phyloP scores from a whole-genome alignment of 2,888 invertebrate genomes.

The Rhaphigaster nebulosa region DNA sequence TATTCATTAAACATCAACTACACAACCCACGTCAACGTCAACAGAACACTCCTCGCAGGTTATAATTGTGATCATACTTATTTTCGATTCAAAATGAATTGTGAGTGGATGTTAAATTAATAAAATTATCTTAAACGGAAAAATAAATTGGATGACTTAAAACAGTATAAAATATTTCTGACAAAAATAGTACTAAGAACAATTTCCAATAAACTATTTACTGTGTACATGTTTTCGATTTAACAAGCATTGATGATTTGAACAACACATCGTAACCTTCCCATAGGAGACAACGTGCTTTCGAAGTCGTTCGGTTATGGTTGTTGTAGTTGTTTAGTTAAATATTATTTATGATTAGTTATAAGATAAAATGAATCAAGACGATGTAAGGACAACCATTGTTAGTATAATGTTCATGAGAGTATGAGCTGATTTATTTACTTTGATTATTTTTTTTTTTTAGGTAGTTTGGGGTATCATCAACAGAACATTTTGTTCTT shows the following conservation, averaged over 20 bases:
- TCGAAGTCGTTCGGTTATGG: neutral
- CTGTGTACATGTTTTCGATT: neutral
- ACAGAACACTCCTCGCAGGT: slow-evolving; percentile 37
- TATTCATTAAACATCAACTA: slow-evolving; percentile 16
- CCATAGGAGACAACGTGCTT: neutral
- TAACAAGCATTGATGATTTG: neutral
- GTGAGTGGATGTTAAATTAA: neutral
- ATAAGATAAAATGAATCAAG: slow-evolving; percentile 84
- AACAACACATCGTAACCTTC: slow-evolving; percentile 7
- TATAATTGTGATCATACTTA: neutral
- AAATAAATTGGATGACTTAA: neutral
- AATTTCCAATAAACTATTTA: neutral
- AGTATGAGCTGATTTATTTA: neutral
- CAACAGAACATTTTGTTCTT: slow-evolving; percentile 97
- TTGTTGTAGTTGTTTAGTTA: neutral
- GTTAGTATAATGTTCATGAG: neutral
- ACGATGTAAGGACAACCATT: slow-evolving; percentile 78
- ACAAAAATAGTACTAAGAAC: no score
- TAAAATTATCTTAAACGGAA: neutral
- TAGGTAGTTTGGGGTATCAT: slow-evolving; percentile 98
- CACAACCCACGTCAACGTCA: slow-evolving; percentile 54
- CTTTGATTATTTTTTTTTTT: slow-evolving; percentile 69
- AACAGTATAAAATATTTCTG: neutral
- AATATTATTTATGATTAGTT: slow-evolving; percentile 13
- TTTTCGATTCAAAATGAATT: neutral